Conservation (phyloP, 1,140 invertebrate genomes). For the Bombus ignitus region DNA sequence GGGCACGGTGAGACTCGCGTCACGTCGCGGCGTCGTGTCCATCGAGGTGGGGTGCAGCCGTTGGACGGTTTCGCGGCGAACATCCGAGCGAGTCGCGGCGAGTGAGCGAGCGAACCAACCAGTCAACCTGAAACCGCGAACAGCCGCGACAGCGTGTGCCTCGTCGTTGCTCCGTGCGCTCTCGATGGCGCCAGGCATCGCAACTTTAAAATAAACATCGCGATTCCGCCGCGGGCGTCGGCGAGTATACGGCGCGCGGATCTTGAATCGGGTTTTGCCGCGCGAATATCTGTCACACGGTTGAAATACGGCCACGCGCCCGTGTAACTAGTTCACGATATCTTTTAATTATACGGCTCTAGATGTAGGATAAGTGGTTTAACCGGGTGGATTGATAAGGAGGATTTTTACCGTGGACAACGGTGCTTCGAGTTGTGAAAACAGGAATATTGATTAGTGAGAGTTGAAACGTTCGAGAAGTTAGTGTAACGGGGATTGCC, state of each 20-base stretch:
- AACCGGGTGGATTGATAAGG: too few species aligned
- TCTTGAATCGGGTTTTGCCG: neutral
- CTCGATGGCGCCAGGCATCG: neutral
- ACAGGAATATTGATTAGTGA: too few species aligned
- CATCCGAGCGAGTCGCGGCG: slow-evolving; percentile 37
- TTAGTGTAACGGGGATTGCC: too few species aligned
- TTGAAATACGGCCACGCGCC: neutral
- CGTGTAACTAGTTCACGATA: neutral
- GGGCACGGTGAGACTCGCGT: slow-evolving; percentile 21
- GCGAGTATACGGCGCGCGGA: neutral
- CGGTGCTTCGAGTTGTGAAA: too few species aligned
- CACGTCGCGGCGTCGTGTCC: slow-evolving; percentile 32
- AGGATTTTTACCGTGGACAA: too few species aligned
- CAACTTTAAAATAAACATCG: neutral
- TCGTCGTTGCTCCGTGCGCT: slow-evolving; percentile 32
- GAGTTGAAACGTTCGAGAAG: too few species aligned
- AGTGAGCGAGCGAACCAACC: slow-evolving; percentile 33
- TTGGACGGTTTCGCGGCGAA: slow-evolving; percentile 57
- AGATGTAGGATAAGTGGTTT: too few species aligned
- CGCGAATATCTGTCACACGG: neutral
- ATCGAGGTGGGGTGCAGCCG: slow-evolving; percentile 39
- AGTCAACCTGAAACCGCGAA: slow-evolving; percentile 68
- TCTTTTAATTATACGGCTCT: too few species aligned
- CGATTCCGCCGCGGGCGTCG: neutral
- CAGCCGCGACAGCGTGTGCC: slow-evolving; percentile 44